Percentiles rank a stretch among this genome's conserved stretches.
These are phyloP conservation scores for Orchestes rusci DNA, from an alignment of 2,888 invertebrate species.

Conservation along the genomic window DNA sequence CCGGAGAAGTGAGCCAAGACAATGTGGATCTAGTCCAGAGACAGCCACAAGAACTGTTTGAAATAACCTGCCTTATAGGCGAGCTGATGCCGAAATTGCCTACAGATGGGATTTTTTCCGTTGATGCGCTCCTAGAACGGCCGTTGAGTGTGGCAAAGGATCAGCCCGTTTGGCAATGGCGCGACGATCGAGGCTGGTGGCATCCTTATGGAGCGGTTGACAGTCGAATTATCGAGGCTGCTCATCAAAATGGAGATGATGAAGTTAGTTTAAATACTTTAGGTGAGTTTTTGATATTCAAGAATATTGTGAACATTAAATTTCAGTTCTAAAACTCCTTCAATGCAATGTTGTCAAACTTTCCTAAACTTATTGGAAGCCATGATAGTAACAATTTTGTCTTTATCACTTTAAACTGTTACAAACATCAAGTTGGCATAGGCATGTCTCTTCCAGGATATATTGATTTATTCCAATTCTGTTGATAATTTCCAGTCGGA, in stretches of 20 bases:
- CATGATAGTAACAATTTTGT: too few relatives aligned
- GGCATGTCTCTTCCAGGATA: too few relatives aligned
- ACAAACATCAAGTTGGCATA: too few relatives aligned
- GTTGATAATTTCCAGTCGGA: too few relatives aligned
- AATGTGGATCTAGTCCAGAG: constrained; percentile 78
- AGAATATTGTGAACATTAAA: too few relatives aligned
- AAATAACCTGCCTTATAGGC: constrained; percentile 94
- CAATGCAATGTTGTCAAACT: too few relatives aligned
- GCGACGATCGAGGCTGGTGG: constrained; percentile 87
- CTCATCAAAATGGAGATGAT: constrained; percentile 89
- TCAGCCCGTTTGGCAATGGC: constrained; percentile 94
- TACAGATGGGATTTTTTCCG: constrained; percentile 89
- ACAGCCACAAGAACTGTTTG: constrained; percentile 89
- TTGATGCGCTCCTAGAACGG: constrained; percentile 79
- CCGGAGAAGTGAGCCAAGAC: constrained; percentile 51
- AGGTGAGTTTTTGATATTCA: constrained; percentile 43
- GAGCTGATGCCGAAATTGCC: constrained; percentile 96
- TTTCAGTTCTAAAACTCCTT: too few relatives aligned
- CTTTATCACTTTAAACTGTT: too few relatives aligned
- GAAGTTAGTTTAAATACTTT: constrained; percentile 89
- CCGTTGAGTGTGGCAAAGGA: constrained; percentile 62
- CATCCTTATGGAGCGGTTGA: constrained; percentile 91
- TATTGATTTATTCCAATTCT: too few relatives aligned
- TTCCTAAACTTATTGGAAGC: too few relatives aligned
- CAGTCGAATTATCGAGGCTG: constrained; percentile 90